Base-by-base conservation (phyloP, 2,797 vertebrate species). In the Buphagus erythrorhynchus region DNA sequence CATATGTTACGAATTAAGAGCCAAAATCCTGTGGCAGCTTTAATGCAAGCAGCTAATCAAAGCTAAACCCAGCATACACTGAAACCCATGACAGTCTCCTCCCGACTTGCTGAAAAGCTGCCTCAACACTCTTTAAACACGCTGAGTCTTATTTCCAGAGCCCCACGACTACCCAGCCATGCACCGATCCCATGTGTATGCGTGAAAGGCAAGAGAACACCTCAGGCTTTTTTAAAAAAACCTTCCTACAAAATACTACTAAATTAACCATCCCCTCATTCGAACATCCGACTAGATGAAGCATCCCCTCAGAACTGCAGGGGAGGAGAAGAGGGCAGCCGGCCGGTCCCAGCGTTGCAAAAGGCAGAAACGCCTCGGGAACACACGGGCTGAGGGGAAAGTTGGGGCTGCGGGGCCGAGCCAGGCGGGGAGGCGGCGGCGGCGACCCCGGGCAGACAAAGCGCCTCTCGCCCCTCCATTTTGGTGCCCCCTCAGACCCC, bases 381-480 rank as follows among this genome's bases (percentile, higher is more conserved):
- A n/a, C 69, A 42, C 22, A 8, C 2, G 45, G 40, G 35, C 33
- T 77, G 26, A 38, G 35, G 58, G 66, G 19, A 88, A 82, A 95
- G 75, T 51, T 46, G 67, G 35, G 48, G 67, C 43, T 21, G 77
- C 15, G 21, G 40, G 46, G 65, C 68, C 48, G 63, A 88, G 59
- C 58, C 36, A 10, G 65, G 69, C 25, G 43, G n/a, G 68, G 26
- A 12, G 58, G 58, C 7, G 48, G 63, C n/a, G 35, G 31, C 36
- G 42, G 28, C 36, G 45, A 91, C 62, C 88, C 75, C 59, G 5
- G 59, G 43, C 25, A 74, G 38, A 95, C 96, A 92, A 96, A 94
- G 94, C 86, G 19, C 48, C 86, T 80, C 61, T 57, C 31, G 29
- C 80, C 93, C 80, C 84, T 95, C 94, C 91, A 90, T 86, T 80